Base-by-base conservation (phyloP, 1,140 invertebrate species). In the Neoseiulus cucumeris region DNA sequence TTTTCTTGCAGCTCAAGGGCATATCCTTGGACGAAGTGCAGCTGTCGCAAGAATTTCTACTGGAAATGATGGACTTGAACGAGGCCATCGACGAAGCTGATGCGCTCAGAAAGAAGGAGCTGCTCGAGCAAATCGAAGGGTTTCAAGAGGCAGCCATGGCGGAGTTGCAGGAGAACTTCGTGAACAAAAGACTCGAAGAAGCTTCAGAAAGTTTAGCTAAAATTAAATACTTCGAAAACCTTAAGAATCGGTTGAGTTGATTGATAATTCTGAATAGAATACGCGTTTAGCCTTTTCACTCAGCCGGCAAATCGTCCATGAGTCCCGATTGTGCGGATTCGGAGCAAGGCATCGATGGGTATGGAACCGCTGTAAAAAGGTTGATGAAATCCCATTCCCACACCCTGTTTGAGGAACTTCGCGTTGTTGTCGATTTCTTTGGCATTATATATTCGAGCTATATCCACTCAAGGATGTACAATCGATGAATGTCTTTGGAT, bases 11-110 rank as follows among this genome's bases (percentile, higher is more conserved):
- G 51, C 4, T 59, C 14, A 59, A 59, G 17, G 51, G 51, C 25
- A 33, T 59, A 25, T 29, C 51, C 14, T 33, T 59, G 17, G 51
- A n/a, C 22, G 51, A 59, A 59, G 51, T 59, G 14, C 25, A 18
- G 5, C 22, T 59, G 22, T 33, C 51, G 14, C 51, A 59, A 9
- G 33, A 59, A 25, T 59, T 59, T 20, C 22, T 59, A 1, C 14
- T 59, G 25, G 51, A 59, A 20, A 59, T 59, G 51, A 59, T 59
- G 51, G 51, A 59, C 17, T 33, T 59, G 1, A 59, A 59, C 33
- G 51, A 59, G 51, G 25, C 14, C 14, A 33, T 59, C 14, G 51
- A 59, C 22, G 4, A 2, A 59, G 51, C 22, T 5, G 33, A 17
- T 25, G 22, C 14, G 14, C 9, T 17, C 14, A 33, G 5, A 9